Base-by-base conservation (phyloP, 2,888 invertebrate genomes). In the Phania funesta region DNA sequence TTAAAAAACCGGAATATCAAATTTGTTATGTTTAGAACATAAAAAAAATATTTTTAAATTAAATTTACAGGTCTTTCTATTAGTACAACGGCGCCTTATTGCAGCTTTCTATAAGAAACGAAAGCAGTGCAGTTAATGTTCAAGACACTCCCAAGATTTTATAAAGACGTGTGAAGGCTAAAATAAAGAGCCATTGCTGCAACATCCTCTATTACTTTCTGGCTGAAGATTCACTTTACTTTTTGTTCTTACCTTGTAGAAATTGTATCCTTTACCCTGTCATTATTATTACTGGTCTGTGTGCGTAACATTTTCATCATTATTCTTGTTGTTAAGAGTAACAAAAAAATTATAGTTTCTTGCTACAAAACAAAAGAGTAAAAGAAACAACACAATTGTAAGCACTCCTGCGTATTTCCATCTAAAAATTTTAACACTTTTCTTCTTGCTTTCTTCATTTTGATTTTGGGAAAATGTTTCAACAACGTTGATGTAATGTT, bases 341-440 rank as follows among this genome's bases (percentile, higher is more conserved):
- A 77, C 67, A 81, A 77, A 73, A 68, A 77, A 77, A 81, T n/a
- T n/a, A n/a, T n/a, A 81, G 54, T 77, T 81, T 81, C 58, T 24
- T 18, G 20, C n/a, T 29, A 24, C 50, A 73, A 62, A 24, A 62
- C 5, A 4, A 7, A 4, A 29, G 29, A 6, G 4, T 29, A 6
- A 16, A 65, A 9, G 26, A 9, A 74, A 58, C 38, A 56, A 8
- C 54, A 50, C 29, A 67, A 58, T 41, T 60, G 60, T 26, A 32
- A 48, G 35, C 67, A 60, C 73, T 65, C 18, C 46, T 35, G 60
- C 16, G 29, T 60, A 9, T 50, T 32, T 64, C n/a, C 46, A 70
- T 44, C 29, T 77, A 62, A 77, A 71, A 32, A 60, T 60, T 76
- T 76, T 60, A 67, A 58, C 75, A 67, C 75, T 56, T 60, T 79